A percentile compares a stretch with the other conserved stretches of the same genome.
These are phyloP conservation scores for Alcedo quadribrachys DNA, from an alignment of 2,797 vertebrate species.

Conservation along the genomic window DNA sequence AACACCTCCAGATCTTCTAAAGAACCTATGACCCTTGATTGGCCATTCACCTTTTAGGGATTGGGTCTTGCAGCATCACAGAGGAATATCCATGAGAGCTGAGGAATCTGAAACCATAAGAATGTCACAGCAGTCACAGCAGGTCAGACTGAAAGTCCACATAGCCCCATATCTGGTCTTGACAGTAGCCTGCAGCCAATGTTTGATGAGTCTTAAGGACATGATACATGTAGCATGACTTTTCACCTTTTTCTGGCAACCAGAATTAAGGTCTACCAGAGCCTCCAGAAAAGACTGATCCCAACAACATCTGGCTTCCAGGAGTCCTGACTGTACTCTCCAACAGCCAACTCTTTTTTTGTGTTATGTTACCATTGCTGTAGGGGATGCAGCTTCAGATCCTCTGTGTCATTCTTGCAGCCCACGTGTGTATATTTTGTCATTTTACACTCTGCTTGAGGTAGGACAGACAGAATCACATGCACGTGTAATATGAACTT, in stretches of 20 bases:
- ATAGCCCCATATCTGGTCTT: background rate
- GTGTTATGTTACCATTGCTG: background rate
- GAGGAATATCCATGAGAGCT: background rate
- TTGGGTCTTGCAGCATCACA: background rate
- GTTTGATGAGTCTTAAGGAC: background rate
- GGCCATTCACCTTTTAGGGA: background rate
- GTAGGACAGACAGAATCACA: background rate
- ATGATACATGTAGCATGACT: background rate
- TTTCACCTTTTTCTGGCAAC: background rate
- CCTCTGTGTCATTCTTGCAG: background rate
- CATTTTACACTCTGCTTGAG: background rate
- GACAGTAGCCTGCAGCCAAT: background rate
- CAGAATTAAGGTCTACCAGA: background rate
- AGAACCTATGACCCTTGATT: background rate
- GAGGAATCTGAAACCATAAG: background rate
- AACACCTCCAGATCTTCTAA: background rate
- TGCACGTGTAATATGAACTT: accelerated
- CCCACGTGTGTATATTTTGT: background rate
- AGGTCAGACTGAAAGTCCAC: background rate
- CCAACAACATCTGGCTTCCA: background rate
- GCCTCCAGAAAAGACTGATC: background rate
- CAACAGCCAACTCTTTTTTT: background rate
- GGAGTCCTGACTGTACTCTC: background rate
- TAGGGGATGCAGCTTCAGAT: background rate
- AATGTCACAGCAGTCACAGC: background rate